Conservation (phyloP, 2,888 invertebrate genomes). For the Volucella inflata region DNA sequence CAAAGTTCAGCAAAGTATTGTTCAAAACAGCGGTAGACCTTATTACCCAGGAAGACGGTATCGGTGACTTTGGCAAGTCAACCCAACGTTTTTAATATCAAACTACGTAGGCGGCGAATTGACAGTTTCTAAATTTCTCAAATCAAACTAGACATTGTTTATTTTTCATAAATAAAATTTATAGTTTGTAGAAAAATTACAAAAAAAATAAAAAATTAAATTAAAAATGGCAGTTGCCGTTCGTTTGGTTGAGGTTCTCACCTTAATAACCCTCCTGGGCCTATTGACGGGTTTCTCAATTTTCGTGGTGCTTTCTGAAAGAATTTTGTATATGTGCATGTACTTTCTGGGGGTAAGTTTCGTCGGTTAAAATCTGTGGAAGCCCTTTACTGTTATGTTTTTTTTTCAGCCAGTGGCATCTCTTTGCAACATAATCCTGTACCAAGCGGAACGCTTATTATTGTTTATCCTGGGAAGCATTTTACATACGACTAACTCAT, state of each 20-base stretch:
- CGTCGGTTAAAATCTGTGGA: background rate
- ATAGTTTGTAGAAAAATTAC: background rate
- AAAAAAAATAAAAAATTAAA: slow-evolving; percentile 22
- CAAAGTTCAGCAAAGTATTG: no score
- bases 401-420: slow-evolving; percentile 57
- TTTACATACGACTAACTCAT: slow-evolving; percentile 53
- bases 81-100: no score
- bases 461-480: slow-evolving; percentile 51
- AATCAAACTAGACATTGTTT: background rate
- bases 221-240: slow-evolving; percentile 76
- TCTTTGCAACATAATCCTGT: slow-evolving; percentile 27
- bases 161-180: slow-evolving; percentile 30
- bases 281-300: slow-evolving; percentile 70
- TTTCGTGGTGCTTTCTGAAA: slow-evolving; percentile 62
- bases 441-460: slow-evolving; percentile 54
- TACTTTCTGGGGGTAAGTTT: slow-evolving; percentile 64
- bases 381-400: background rate
- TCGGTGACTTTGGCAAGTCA: no score
- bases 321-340: slow-evolving; percentile 35
- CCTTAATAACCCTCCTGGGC: slow-evolving; percentile 66
- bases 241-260: slow-evolving; percentile 72
- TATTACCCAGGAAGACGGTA: no score
- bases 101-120: background rate
- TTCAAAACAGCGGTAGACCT: no score
- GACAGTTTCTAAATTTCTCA: slow-evolving; percentile 7